These are phyloP conservation scores for Cyanistes caeruleus DNA, from an alignment of 2,113 vertebrate genomes.

Conservation along the genomic window DNA sequence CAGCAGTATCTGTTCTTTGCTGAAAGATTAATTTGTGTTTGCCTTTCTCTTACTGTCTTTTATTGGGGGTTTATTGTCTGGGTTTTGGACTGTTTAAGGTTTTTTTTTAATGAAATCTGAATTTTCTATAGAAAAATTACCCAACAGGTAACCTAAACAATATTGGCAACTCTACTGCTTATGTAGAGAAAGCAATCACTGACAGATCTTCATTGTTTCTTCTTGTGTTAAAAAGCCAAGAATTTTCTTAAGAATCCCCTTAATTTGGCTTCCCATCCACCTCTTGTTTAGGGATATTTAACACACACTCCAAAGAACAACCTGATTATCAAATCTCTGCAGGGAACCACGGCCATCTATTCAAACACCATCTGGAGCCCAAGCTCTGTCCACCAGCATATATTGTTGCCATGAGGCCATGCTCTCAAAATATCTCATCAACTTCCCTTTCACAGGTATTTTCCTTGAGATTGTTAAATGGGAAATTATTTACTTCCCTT, in stretches of 20 bases:
- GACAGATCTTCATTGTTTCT: background rate
- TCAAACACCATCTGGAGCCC: background rate
- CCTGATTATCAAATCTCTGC: background rate
- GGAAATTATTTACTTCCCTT: background rate
- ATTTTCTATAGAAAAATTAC: background rate
- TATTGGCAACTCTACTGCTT: background rate
- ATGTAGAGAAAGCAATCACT: background rate
- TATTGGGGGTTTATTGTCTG: fast-evolving
- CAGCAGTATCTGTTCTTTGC: background rate
- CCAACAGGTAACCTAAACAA: background rate
- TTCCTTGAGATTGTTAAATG: background rate
- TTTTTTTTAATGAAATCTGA: background rate
- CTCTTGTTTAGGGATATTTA: background rate
- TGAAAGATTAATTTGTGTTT: background rate
- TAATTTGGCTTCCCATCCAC: background rate
- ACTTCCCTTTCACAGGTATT: background rate
- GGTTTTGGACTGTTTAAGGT: too few species aligned
- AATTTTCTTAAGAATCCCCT: background rate
- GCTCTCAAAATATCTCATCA: background rate
- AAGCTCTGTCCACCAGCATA: background rate
- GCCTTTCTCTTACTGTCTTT: background rate
- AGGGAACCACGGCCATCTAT: background rate
- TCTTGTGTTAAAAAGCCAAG: background rate
- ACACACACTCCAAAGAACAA: background rate
- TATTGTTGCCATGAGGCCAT: background rate